These are phyloP conservation scores for Narcine bancroftii DNA, from an alignment of 2,113 vertebrate genomes.

Conservation along the genomic window DNA sequence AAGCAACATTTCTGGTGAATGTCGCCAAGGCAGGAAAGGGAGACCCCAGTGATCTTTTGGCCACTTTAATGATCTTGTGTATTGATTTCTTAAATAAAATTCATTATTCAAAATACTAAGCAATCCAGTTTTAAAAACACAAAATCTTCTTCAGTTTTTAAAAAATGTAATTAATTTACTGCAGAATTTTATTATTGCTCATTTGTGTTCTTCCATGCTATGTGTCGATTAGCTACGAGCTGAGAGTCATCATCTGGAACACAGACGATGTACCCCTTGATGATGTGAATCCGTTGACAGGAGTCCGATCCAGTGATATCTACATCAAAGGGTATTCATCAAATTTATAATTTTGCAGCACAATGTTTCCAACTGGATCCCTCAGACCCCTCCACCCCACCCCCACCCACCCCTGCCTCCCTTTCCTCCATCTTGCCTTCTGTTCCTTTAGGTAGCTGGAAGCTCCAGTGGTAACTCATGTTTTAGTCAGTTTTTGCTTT, in stretches of 20 bases:
- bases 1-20: too few relatives aligned
- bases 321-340: conserved; percentile 77
- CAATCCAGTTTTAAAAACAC: background rate
- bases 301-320: conserved; percentile 81
- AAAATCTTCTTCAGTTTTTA: background rate
- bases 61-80: too few relatives aligned
- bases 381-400: background rate
- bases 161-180: background rate
- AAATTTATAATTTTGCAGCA: background rate
- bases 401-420: background rate
- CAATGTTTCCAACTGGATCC: background rate
- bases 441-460: too few relatives aligned
- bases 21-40: too few relatives aligned
- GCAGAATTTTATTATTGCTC: background rate
- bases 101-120: background rate
- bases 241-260: conserved; percentile 90
- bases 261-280: conserved; percentile 80
- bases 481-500: too few relatives aligned
- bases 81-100: too few relatives aligned
- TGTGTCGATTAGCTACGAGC: conserved; percentile 66
- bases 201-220: background rate
- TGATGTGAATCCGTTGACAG: conserved; percentile 83
- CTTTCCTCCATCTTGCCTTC: too few relatives aligned
- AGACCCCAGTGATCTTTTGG: too few relatives aligned
- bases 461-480: too few relatives aligned